Percentiles rank a stretch among this genome's conserved stretches.
phyloP scores from a whole-genome alignment of 2,113 vertebrate genomes.

The Melozone crissalis region DNA sequence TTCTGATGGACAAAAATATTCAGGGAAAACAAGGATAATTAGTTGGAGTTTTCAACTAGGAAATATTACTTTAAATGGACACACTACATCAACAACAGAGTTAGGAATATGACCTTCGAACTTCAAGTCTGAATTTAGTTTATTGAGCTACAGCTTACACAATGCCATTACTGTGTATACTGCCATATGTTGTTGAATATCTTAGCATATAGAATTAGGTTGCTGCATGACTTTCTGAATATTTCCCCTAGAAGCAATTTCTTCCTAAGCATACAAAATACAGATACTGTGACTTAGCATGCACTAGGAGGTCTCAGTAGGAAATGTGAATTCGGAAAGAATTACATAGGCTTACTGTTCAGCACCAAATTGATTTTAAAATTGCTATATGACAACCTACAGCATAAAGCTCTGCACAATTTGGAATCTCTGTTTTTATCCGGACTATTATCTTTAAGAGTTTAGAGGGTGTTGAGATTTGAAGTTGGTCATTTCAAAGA shows the following conservation, averaged over 20 bases:
- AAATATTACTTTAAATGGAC: neutral
- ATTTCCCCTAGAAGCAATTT: neutral
- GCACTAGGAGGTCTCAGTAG: neutral
- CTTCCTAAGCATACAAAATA: neutral
- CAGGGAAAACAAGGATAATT: neutral
- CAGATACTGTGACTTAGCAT: neutral
- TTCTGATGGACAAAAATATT: neutral
- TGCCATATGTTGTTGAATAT: neutral
- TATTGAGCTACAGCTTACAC: neutral
- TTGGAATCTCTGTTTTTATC: constrained; percentile 5
- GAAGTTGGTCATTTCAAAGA: constrained; percentile 21
- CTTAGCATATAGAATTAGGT: neutral
- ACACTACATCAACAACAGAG: neutral
- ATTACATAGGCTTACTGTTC: constrained; percentile 6
- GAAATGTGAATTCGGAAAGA: neutral
- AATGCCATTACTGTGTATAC: neutral
- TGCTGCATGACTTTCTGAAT: neutral
- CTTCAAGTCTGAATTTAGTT: neutral
- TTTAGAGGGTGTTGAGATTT: neutral
- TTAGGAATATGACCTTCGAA: neutral
- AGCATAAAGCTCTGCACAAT: neutral
- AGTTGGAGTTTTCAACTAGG: neutral
- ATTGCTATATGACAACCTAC: neutral
- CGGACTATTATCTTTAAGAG: neutral
- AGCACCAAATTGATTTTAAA: constrained; percentile 42